Evolutionary conservation across 2,113 vertebrate species (phyloP).

Genomic region (Sander lucioperca): DNA sequence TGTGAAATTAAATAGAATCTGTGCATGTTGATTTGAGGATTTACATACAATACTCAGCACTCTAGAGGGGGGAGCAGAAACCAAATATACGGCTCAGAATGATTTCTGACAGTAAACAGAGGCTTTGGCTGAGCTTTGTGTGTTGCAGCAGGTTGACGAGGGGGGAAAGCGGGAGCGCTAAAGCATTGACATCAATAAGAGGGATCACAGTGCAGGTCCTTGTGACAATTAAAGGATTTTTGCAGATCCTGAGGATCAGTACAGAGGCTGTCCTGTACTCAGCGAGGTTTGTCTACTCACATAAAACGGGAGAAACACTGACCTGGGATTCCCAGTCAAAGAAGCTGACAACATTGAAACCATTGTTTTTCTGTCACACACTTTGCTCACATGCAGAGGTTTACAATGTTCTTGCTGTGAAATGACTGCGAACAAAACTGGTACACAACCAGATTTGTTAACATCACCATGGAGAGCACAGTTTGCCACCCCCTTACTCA

Average conservation of each 20-base stretch:
- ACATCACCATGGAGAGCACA: slow-evolving; percentile 16
- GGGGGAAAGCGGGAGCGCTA: slow-evolving; percentile 29
- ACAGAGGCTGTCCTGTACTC: slow-evolving; percentile 42
- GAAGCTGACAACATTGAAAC: slow-evolving; percentile 1
- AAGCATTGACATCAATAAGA: slow-evolving; percentile 58
- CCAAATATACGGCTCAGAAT: slow-evolving; percentile 71
- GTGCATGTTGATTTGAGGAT: slow-evolving; percentile 82
- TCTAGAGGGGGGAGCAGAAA: slow-evolving; percentile 57
- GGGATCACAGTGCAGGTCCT: slow-evolving; percentile 46
- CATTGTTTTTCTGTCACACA: not conserved
- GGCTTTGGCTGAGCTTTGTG: slow-evolving; percentile 62
- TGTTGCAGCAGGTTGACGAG: slow-evolving; percentile 48
- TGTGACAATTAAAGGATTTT: slow-evolving; percentile 68
- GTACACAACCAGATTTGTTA: slow-evolving; percentile 28
- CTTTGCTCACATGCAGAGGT: slow-evolving; percentile 23
- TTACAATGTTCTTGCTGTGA: slow-evolving; percentile 27
- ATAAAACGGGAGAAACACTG: slow-evolving; percentile 12
- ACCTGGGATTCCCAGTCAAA: slow-evolving; percentile 28
- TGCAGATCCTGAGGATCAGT: slow-evolving; percentile 60
- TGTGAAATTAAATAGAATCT: slow-evolving; percentile 84
- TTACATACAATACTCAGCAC: slow-evolving; percentile 74
- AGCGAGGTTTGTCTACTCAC: slow-evolving; percentile 21
- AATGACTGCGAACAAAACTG: slow-evolving; percentile 15
- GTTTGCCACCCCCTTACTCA: slow-evolving; percentile 20
- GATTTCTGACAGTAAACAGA: slow-evolving; percentile 73